A percentile compares a stretch with the other conserved stretches of the same genome.
Conservation (phyloP, 2,113 vertebrate species). For the Microtus oregoni region DNA sequence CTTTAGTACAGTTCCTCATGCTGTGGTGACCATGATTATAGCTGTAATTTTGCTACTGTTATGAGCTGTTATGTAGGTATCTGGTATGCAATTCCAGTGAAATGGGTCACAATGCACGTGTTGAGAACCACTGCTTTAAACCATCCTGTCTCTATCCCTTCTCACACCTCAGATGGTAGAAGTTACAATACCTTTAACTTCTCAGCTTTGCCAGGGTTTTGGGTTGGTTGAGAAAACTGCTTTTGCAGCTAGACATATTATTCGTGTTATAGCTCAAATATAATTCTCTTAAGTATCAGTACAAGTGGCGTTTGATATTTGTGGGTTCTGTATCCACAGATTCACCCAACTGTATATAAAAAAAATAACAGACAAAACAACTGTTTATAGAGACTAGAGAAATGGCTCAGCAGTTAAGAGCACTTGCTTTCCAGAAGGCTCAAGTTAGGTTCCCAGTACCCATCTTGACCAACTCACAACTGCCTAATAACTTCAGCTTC, state of each 20-base stretch:
- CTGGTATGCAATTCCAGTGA: neutral
- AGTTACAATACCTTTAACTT: slow-evolving; percentile 7
- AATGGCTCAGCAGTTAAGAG: neutral
- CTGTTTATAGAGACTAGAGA: neutral
- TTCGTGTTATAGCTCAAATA: neutral
- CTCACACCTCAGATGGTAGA: neutral
- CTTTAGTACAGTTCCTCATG: neutral
- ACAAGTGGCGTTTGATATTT: neutral
- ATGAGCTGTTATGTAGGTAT: neutral
- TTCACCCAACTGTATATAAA: neutral
- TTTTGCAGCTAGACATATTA: neutral
- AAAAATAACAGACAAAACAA: neutral
- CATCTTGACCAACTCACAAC: neutral
- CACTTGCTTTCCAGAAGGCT: neutral
- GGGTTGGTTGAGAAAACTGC: slow-evolving; percentile 37
- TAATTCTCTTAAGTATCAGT: slow-evolving; percentile 42
- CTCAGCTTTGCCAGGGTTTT: slow-evolving; percentile 48
- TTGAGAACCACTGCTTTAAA: neutral
- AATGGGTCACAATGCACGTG: neutral
- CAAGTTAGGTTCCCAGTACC: neutral
- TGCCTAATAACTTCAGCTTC: neutral
- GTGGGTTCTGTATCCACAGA: neutral
- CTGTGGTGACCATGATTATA: neutral
- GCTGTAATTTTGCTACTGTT: neutral
- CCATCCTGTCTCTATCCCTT: slow-evolving; percentile 9